Evolutionary conservation across 2,113 vertebrate species (phyloP), one percentile per base, ranked within the genome.

Genomic region (Empidonax traillii): DNA sequence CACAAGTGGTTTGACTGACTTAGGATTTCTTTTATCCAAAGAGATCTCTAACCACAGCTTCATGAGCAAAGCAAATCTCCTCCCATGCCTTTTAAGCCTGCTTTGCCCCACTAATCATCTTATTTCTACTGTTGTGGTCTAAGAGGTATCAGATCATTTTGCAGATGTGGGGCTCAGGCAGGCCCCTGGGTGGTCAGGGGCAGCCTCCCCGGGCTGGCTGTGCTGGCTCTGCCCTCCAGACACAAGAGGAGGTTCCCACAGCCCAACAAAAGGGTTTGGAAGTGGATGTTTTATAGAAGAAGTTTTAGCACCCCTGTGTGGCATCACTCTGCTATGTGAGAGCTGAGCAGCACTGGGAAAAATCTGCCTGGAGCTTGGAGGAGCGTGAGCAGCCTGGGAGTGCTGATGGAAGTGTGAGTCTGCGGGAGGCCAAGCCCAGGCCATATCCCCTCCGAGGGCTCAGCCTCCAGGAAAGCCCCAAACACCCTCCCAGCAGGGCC

Each of bases 241-340:
- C 43, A 35, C 30, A 71, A n/a, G 52, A 41, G 43, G 55, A 90
- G 17, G 20, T 85, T 89, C 75, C 59, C 55, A 27, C 2, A 61
- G 73, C 56, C 2, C 14, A 90, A 84, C 83, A 87, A 73, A 31
- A 52, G 71, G 81, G 63, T 83, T 87, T 93, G 83, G 67, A 72
- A 87, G 75, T 88, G 85, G 75, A 92, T 75, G 73, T 68, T 92
- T 90, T 85, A 97, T 97, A 97, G 87, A 94, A 98, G 98, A 97
- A 98, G 98, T 98, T 98, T 98, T 97, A 98, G 98, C 98, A 98
- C 98, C 98, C 98, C 98, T 98, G 87, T 98, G 98, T 98, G 98
- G 98, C 96, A 97, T 97, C 65, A 95, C 85, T 90, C 90, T 98
- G 98, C 94, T 95, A 96, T 95, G 75, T 95, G 95, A 95, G 80